These are phyloP conservation scores for Trogon melanurus DNA, from an alignment of 2,113 vertebrate genomes.

Conservation along the genomic window DNA sequence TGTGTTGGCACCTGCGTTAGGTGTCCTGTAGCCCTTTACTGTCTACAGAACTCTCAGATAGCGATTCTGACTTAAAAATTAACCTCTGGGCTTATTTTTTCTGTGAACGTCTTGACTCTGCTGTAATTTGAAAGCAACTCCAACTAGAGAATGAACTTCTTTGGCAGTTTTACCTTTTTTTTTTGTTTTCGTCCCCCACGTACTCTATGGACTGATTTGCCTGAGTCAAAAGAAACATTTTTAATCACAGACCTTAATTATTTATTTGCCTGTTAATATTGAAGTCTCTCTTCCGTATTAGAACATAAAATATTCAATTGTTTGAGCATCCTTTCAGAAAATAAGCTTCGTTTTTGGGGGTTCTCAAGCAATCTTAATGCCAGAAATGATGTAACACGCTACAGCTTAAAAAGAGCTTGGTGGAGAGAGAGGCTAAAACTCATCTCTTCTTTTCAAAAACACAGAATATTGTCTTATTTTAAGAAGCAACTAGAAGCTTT, in stretches of 20 bases:
- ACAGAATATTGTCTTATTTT: background rate
- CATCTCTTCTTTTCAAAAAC: background rate
- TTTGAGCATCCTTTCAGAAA: background rate
- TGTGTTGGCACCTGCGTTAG: background rate
- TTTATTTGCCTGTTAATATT: slow-evolving; percentile 4
- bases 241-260: slow-evolving; percentile 9
- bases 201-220: background rate
- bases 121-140: background rate
- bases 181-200: too few relatives aligned
- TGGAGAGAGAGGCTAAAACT: background rate
- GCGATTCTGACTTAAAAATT: background rate
- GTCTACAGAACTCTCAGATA: background rate
- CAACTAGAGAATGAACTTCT: background rate
- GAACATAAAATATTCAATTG: background rate
- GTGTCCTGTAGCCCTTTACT: background rate
- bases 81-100: background rate
- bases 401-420: background rate
- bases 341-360: background rate
- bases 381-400: background rate
- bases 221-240: background rate
- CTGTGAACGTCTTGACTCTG: background rate
- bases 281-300: background rate
- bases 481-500: background rate
- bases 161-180: background rate
- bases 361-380: background rate